Evolutionary conservation across 2,113 vertebrate genomes (phyloP).

Genomic region (Tilapia sparmanii): DNA sequence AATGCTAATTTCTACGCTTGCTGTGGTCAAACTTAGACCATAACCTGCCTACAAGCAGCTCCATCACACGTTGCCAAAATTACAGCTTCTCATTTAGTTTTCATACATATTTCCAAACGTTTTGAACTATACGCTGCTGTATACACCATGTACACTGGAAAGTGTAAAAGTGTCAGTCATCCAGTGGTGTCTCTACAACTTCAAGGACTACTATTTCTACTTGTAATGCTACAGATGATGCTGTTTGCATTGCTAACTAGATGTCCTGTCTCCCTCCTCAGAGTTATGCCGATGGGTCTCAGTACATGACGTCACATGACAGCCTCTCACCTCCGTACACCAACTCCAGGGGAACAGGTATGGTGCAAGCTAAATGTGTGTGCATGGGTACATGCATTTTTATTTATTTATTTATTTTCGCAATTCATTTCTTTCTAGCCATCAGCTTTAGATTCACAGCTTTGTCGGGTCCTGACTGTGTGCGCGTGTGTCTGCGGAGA

Average conservation of each 20-base stretch:
- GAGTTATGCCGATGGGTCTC: conserved; percentile 88
- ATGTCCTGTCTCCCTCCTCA: conserved; percentile 44
- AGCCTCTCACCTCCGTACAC: conserved; percentile 90
- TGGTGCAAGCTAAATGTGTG: background rate
- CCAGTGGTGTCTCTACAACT: background rate
- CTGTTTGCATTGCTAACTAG: background rate
- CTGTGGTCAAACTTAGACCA: background rate
- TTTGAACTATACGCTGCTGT: background rate
- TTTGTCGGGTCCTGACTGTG: background rate
- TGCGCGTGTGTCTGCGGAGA: background rate
- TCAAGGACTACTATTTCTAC: background rate
- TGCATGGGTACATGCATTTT: background rate
- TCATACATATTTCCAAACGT: background rate
- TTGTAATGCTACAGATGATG: background rate
- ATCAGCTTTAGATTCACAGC: background rate
- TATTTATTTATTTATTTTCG: background rate
- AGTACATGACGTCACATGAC: conserved; percentile 87
- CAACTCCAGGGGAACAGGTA: conserved; percentile 94
- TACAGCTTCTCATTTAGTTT: background rate
- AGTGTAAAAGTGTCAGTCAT: background rate
- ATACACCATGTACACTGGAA: background rate
- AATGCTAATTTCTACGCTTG: background rate
- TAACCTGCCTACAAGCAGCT: background rate
- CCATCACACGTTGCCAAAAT: background rate
- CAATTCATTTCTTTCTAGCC: background rate